Evolutionary conservation across 2,888 invertebrate genomes (phyloP), one percentile per base, ranked within the genome.

Genomic region (Cheilosia soror): DNA sequence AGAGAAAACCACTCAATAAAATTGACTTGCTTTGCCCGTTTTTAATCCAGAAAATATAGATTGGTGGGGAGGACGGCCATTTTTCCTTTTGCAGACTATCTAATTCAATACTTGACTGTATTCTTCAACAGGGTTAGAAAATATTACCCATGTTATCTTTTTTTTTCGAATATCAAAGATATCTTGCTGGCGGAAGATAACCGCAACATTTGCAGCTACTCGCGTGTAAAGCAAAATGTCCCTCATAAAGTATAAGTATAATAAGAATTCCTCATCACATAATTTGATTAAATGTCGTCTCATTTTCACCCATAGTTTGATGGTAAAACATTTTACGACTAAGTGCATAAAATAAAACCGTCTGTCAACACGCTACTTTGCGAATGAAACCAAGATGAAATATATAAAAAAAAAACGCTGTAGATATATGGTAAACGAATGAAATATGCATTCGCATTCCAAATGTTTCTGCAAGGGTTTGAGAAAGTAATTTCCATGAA

Each of bases 251-350:
- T 42, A 60, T 37, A 27, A 27, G 27, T 20, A 44, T 42, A 40
- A 42, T 60, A 42, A 60, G 25, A 40, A 60, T 42, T 42, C 27
- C 42, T 25, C 60, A 60, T 60, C 60, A 60, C 60, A 42, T 42
- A 42, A 42, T 60, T 25, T 60, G 42, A 60, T 60, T 42, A 42
- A 42, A 60, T 42, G 60, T 60, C 27, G n/a, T 60, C 7, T 42
- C 25, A 42, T 42, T 42, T 40, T 60, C 27, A n/a, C 60, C 27
- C 40, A 60, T 42, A 60, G 60, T 60, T 60, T 40, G n/a, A 25
- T 42, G 27, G 40, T 0, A 40, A 25, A 42, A 60, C 6, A 40
- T 37, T 37, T 40, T 60, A 42, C 27, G 60, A 11, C n/a, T 60
- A 25, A 40, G 25, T 27, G 60, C 15, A 6, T 5, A 60, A 42